Evolutionary conservation across 2,113 vertebrate species (phyloP), one percentile per base, ranked within the genome.

Genomic region (Oreotrochilus melanogaster): DNA sequence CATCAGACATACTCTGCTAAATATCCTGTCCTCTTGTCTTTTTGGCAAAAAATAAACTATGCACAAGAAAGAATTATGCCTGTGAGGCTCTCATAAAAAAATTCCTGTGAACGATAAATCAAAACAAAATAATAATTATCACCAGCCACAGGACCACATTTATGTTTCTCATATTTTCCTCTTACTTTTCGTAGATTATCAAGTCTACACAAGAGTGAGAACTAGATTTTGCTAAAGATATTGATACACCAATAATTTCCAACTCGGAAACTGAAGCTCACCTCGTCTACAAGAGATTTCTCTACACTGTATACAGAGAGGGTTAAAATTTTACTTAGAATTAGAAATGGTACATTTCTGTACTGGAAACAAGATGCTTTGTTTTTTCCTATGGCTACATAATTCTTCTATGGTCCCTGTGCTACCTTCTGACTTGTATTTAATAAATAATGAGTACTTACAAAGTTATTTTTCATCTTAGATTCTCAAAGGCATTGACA

Each of bases 51-150:
- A 95, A 81, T 94, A 94, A 94, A 86, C 93, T 94, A 90, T 88
- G 92, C 70, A 81, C 4, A 14, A 93, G 81, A 95, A 95, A 96
- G 93, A 96, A 95, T 95, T 95, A 97, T 97, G 97, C 95, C 96
- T 97, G 69, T 94, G 86, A 97, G 97, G 93, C 86, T 89, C 96
- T 95, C 95, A 96, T 97, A 96, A 97, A 97, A 96, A 97, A 97
- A 97, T 97, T 97, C 96, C 96, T 97, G 84, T 60, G 93, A 96
- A 92, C 65, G 54, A 97, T 97, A 97, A 97, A 97, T 97, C 96
- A 97, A 94, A 97, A 98, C 98, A 98, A 98, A 98, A 98, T 98
- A 98, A 98, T 98, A 98, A 98, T 98, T 98, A 98, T 97, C 97
- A 90, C 93, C 94, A 96, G 87, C 92, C 89, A 97, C 86, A 92